Evolutionary conservation across 2,797 vertebrate species (phyloP), one percentile per base, ranked within the genome.

Genomic region (Semotilus atromaculatus): DNA sequence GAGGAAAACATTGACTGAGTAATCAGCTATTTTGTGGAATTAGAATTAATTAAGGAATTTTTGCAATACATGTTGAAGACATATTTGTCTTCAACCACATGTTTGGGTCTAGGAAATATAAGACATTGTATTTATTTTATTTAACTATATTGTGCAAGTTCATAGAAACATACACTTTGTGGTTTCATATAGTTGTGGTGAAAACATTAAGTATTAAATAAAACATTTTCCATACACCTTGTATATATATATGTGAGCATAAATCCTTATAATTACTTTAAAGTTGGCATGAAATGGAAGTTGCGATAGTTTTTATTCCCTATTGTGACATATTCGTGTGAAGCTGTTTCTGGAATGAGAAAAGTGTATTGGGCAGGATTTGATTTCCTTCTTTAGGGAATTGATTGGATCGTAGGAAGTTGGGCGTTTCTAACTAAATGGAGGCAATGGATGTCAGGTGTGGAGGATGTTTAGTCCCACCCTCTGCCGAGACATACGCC

Each of bases 21-120:
- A 18, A 31, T 81, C 67, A 70, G 68, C 81, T 76, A 82, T 74
- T 67, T 84, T 55, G 68, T 36, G 78, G 62, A 75, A 73, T 82
- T 70, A 77, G 23, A 34, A 38, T 68, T 83, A 67, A 83, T 83
- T 76, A 76, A n/a, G 75, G 76, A 80, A 53, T 66, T 80, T 21
- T n/a, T 40, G 23, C 19, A 68, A 19, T 19, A 18, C 60, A 53
- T 38, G 31, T n/a, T 40, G 5, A 51, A 70, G 1, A 53, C 29
- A 16, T 21, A 36, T 58, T 38, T 38, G n/a, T 51, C 18, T 51
- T 51, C n/a, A 45, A 45, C 5, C 23, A 72, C 45, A 72, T 48
- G 45, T 16, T 16, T 72, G n/a, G 23, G 71, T 31, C 71, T 21
- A 23, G 7, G 23, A 71, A 38, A 43, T 26, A 68, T 23, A 38